Conservation (phyloP, 2,113 vertebrate genomes). For the Sciurus niger region DNA sequence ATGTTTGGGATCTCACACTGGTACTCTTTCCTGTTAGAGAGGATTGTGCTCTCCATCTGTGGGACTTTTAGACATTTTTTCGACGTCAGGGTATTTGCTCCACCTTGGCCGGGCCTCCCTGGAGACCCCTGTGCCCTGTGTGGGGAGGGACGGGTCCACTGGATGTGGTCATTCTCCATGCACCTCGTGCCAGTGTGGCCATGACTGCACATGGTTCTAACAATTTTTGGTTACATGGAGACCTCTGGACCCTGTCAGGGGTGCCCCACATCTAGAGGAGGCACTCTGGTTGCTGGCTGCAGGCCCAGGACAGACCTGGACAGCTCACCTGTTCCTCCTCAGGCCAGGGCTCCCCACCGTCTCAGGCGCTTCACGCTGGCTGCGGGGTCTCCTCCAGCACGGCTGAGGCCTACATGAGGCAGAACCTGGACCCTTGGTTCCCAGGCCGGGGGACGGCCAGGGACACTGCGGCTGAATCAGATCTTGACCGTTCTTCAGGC, state of each 20-base stretch:
- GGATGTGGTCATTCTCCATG: conserved; percentile 9
- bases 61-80: conserved; percentile 49
- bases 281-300: neutral
- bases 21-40: conserved; percentile 72
- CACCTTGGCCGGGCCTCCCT: conserved; percentile 62
- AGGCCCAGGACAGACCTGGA: neutral
- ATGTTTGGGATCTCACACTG: conserved; percentile 76
- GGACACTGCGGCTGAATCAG: conserved; percentile 61
- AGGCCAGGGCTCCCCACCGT: conserved; percentile 45
- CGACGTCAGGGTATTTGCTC: conserved; percentile 43
- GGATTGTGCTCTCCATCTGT: conserved; percentile 46
- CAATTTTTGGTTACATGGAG: conserved; percentile 57
- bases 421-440: conserved; percentile 66
- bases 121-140: neutral
- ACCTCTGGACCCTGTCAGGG: neutral
- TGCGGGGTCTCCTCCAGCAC: conserved; percentile 59
- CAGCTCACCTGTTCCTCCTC: neutral
- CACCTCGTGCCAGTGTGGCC: neutral
- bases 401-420: conserved; percentile 60
- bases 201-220: neutral
- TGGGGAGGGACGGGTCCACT: neutral
- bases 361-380: conserved; percentile 40
- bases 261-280: neutral
- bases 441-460: conserved; percentile 65
- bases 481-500: conserved; percentile 85